Percentiles rank a stretch among this genome's conserved stretches.
phyloP scores from a whole-genome alignment of 2,888 invertebrate species.

The Stenotaenia linearis region DNA sequence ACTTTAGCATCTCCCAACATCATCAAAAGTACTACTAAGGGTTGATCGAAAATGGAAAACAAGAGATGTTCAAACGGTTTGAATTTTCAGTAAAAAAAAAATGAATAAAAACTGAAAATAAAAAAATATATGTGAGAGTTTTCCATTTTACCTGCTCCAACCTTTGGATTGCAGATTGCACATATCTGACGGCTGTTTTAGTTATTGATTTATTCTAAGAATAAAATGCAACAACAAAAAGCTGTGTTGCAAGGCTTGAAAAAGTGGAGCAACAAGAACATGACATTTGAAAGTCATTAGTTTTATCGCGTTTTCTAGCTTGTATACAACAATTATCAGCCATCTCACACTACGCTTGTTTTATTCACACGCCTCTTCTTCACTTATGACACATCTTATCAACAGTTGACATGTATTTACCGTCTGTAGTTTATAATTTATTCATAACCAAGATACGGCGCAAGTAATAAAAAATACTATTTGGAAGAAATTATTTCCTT shows the following conservation, averaged over 20 bases:
- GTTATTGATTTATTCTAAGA: not conserved
- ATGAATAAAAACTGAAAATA: not conserved
- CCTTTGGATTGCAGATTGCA: not conserved
- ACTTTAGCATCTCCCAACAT: not conserved
- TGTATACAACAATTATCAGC: not conserved
- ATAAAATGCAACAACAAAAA: conserved; percentile 4
- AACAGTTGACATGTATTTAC: not conserved
- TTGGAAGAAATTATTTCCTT: not conserved
- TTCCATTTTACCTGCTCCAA: not conserved
- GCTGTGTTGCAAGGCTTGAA: not conserved
- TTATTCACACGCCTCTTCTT: not conserved
- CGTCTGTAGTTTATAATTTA: not conserved
- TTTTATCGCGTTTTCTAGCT: not conserved
- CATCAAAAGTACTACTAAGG: too few relatives aligned
- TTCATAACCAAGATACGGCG: not conserved
- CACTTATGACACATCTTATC: not conserved
- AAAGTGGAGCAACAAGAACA: not conserved
- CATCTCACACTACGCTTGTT: not conserved
- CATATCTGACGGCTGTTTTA: not conserved
- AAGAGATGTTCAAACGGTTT: not conserved
- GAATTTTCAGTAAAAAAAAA: not conserved
- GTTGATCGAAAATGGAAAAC: not conserved
- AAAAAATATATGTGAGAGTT: not conserved
- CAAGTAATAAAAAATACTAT: not conserved
- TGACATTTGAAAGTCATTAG: not conserved